Evolutionary conservation across 2,113 vertebrate genomes (phyloP).

Genomic region (Chamaea fasciata): DNA sequence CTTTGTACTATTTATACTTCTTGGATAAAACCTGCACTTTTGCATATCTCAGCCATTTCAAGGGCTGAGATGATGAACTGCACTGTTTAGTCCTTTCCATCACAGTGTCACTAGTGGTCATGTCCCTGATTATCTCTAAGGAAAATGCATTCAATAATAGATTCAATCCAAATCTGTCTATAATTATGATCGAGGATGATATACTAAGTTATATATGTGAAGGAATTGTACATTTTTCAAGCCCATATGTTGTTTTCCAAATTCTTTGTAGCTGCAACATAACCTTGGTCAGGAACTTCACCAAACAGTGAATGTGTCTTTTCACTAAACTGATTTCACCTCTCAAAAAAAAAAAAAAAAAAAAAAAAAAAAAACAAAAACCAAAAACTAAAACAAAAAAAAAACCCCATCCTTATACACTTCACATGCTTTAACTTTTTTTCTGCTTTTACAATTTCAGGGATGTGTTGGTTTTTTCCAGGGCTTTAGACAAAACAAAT

Average conservation of each 20-base stretch:
- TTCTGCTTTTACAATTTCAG: background rate
- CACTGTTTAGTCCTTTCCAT: conserved; percentile 59
- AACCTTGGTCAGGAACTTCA: conserved; percentile 50
- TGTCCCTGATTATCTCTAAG: conserved; percentile 68
- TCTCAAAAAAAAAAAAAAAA: background rate
- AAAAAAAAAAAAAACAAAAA: background rate
- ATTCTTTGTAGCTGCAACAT: conserved; percentile 18
- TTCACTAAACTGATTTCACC: background rate
- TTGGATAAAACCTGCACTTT: conserved; percentile 62
- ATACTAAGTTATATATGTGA: conserved; percentile 50
- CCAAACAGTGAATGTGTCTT: conserved; percentile 20
- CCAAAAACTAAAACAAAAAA: background rate
- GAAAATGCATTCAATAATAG: conserved; percentile 58
- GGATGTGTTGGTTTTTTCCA: background rate
- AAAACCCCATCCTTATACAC: background rate
- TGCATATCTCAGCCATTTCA: conserved; percentile 70
- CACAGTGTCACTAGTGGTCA: conserved; percentile 57
- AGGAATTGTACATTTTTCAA: conserved; percentile 62
- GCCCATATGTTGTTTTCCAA: conserved; percentile 24
- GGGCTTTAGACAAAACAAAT: conserved; percentile 6
- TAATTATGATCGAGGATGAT: conserved; percentile 66
- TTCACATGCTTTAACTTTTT: background rate
- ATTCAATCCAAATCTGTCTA: conserved; percentile 66
- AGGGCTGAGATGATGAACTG: conserved; percentile 58
- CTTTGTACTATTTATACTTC: conserved; percentile 68